Evolutionary conservation across 2,113 vertebrate genomes (phyloP), one percentile per base, ranked within the genome.

Genomic region (Dendropsophus ebraccatus): DNA sequence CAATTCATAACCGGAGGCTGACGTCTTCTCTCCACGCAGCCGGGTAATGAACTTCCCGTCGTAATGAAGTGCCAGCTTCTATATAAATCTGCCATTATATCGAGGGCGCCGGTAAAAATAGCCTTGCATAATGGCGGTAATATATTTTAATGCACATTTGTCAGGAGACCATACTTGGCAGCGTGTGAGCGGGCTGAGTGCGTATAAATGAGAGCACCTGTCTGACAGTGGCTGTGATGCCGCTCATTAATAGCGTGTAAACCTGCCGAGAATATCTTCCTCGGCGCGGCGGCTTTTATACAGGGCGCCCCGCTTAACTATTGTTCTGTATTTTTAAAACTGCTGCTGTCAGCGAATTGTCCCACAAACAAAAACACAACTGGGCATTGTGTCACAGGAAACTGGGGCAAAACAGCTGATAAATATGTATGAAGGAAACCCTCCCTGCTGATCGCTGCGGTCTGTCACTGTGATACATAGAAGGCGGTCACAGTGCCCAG

Each of bases 321-420:
- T 79, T 79, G 52, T 80, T 80, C 35, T 58, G 37, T n/a, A 41
- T 50, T 49, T 49, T 41, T 60, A 37, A n/a, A 62, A 60, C 77
- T 45, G 77, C 54, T 28, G 49, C 21, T 17, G 77, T 80, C 77
- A 80, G 77, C 77, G 62, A 60, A 32, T 60, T 60, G 19, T 41
- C 0, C 52, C 54, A 28, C 32, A 54, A 35, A 52, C 30, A 79
- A 35, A 78, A 30, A 78, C 28, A 79, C 77, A 80, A 62, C 23
- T 45, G 54, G 77, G 21, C 32, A 60, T n/a, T 21, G 11, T 60
- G 54, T 80, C 77, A 41, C 5, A 13, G 23, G 14, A 80, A 80
- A 80, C 54, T 80, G 54, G 77, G 77, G 35, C 77, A 80, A 80
- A 35, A 23, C 17, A 60, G 13, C 32, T 60, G 77, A 80, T 80